Conservation (phyloP, 92 coral and sea anemone species). For the Porites divaricata region DNA sequence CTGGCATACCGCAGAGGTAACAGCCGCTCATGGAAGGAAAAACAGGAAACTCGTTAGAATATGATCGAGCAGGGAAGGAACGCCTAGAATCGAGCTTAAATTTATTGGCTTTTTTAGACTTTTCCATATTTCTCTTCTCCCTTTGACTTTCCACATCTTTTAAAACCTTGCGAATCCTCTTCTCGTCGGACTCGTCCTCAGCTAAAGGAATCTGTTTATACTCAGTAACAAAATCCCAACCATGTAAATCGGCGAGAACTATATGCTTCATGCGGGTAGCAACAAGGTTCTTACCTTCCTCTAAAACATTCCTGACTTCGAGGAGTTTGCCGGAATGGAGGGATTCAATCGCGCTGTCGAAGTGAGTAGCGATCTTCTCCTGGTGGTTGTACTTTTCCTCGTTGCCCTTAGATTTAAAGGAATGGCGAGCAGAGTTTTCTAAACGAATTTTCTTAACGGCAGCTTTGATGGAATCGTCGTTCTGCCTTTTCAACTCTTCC, state of each 20-base stretch:
- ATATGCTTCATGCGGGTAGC: too few species aligned
- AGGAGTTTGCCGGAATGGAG: too few species aligned
- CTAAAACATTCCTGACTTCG: too few species aligned
- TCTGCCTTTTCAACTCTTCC: too few species aligned
- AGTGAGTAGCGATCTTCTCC: too few species aligned
- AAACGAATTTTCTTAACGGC: constrained; percentile 32
- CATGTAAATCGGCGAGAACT: too few species aligned
- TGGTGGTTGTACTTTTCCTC: constrained; percentile 27
- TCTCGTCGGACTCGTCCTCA: constrained; percentile 48
- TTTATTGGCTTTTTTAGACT: constrained; percentile 29
- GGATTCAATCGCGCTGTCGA: too few species aligned
- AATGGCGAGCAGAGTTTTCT: constrained; percentile 21
- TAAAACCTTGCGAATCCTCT: constrained; percentile 38
- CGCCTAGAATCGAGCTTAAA: constrained; percentile 9
- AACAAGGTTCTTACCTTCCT: constrained; percentile 38
- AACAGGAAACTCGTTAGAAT: not conserved
- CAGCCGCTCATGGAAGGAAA: constrained; percentile 21
- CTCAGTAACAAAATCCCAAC: too few species aligned
- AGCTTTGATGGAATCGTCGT: constrained; percentile 21
- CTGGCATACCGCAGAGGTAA: too few species aligned
- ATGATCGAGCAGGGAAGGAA: not conserved
- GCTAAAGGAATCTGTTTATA: too few species aligned
- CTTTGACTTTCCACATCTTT: too few species aligned
- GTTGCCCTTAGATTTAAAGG: constrained; percentile 45
- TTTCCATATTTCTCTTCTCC: too few species aligned